Evolutionary conservation across 2,113 vertebrate species (phyloP).

Genomic region (Thryonomys swinderianus): DNA sequence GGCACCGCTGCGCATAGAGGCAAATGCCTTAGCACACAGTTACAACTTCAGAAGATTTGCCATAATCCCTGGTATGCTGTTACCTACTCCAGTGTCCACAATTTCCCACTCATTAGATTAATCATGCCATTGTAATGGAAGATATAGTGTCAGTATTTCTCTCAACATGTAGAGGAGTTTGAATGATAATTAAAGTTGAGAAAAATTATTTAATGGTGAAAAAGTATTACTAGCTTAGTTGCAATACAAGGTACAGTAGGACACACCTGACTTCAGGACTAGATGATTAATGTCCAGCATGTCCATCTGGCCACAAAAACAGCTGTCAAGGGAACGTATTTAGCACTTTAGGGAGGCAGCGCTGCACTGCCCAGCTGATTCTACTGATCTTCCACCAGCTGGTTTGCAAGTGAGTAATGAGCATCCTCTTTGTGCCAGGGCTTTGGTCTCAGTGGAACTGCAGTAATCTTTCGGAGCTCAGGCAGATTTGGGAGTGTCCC

Average conservation of each 20-base stretch:
- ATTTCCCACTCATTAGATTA: background rate
- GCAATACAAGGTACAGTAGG: background rate
- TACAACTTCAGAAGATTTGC: background rate
- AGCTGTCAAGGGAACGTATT: background rate
- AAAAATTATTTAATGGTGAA: background rate
- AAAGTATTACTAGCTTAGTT: background rate
- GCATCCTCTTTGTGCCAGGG: background rate
- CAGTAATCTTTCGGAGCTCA: background rate
- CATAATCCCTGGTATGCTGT: background rate
- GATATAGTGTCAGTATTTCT: background rate
- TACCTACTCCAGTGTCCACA: background rate
- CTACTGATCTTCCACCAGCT: background rate
- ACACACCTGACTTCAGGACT: background rate
- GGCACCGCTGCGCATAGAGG: background rate
- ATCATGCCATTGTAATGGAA: constrained; percentile 2
- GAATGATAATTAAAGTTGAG: background rate
- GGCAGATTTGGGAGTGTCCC: background rate
- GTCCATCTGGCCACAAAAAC: background rate
- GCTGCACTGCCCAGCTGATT: background rate
- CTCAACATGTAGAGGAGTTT: background rate
- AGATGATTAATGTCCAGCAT: background rate
- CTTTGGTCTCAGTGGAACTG: background rate
- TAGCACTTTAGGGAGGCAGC: background rate
- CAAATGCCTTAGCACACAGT: background rate
- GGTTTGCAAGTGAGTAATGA: background rate